Evolutionary conservation across 2,797 vertebrate species (phyloP).

Genomic region (Myotis myotis): DNA sequence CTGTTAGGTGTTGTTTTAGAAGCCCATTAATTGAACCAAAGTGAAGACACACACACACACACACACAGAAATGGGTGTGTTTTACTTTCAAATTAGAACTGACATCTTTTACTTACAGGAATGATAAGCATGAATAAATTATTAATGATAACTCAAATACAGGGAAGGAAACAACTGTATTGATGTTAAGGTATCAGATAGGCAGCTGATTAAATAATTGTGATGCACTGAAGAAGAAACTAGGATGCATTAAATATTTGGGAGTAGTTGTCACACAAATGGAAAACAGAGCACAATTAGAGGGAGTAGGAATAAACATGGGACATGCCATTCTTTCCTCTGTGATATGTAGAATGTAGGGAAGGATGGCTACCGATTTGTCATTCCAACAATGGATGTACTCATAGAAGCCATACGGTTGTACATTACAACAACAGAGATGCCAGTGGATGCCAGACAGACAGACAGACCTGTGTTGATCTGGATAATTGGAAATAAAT

Average conservation of each 20-base stretch:
- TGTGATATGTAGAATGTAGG: neutral
- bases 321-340: neutral
- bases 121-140: neutral
- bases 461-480: neutral
- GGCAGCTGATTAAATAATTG: neutral
- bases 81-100: conserved; percentile 4
- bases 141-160: neutral
- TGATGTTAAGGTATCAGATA: neutral
- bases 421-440: neutral
- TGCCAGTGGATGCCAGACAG: neutral
- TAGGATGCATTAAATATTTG: neutral
- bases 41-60: neutral
- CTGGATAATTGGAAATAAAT: neutral
- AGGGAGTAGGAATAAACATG: neutral
- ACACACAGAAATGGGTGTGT: neutral
- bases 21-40: neutral
- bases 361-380: neutral
- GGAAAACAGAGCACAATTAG: neutral
- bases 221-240: neutral
- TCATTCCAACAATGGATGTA: neutral
- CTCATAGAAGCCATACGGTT: neutral
- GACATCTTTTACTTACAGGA: neutral
- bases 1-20: neutral
- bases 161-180: neutral
- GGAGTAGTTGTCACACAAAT: neutral